Evolutionary conservation across 2,888 invertebrate genomes (phyloP).

Genomic region (Caenorhabditis sp.): DNA sequence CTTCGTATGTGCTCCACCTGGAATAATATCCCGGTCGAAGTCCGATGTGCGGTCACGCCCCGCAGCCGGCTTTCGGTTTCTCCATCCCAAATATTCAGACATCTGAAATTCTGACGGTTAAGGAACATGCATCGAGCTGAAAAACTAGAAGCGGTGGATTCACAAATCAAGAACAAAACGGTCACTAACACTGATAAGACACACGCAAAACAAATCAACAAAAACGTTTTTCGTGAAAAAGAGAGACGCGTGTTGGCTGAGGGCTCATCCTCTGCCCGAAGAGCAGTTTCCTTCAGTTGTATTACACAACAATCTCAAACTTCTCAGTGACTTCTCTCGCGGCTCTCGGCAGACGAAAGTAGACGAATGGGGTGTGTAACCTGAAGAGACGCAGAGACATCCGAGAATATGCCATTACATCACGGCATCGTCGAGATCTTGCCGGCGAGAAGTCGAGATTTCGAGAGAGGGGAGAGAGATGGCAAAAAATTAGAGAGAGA

Average conservation of each 20-base stretch:
- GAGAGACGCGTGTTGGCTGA: conserved; percentile 9
- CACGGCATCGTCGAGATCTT: conserved; percentile 44
- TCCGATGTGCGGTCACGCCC: conserved; percentile 58
- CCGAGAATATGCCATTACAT: conserved; percentile 54
- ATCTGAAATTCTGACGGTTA: conserved; percentile 54
- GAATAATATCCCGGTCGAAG: conserved; percentile 72
- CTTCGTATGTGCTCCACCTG: conserved; percentile 77
- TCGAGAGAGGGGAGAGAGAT: conserved; percentile 12
- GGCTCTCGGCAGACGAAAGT: neutral
- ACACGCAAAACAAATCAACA: conserved; percentile 42
- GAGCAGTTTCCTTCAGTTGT: conserved; percentile 56
- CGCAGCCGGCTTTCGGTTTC: conserved; percentile 72
- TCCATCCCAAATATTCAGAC: conserved; percentile 82
- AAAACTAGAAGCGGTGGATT: no score
- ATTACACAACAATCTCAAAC: conserved; percentile 61
- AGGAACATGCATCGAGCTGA: no score
- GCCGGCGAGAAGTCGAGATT: conserved; percentile 27
- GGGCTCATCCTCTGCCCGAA: conserved; percentile 1
- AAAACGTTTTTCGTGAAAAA: conserved; percentile 5
- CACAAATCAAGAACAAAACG: neutral
- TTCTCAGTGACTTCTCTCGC: conserved; percentile 32
- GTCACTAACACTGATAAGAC: conserved; percentile 8
- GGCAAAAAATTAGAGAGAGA: conserved; percentile 27
- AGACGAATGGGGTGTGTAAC: neutral
- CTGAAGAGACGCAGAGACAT: conserved; percentile 45